These are phyloP conservation scores for Xerus inauris DNA, from an alignment of 2,113 vertebrate genomes.

Conservation along the genomic window DNA sequence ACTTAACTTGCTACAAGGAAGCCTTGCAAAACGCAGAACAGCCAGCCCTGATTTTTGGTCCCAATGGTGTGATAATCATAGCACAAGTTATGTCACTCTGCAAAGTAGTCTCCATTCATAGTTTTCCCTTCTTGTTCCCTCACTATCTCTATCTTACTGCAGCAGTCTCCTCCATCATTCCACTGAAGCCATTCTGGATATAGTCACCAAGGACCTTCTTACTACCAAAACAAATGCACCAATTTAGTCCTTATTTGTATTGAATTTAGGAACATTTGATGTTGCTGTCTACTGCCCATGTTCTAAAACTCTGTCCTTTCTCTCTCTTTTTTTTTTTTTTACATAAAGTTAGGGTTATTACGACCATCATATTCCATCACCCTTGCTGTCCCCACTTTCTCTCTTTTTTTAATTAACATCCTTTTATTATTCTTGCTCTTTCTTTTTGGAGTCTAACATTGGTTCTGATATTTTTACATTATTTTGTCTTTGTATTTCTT, in stretches of 20 bases:
- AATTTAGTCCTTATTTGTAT: not conserved
- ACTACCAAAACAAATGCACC: not conserved
- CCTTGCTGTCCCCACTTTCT: too few relatives aligned
- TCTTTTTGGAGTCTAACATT: not conserved
- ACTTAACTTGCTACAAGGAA: not conserved
- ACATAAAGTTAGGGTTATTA: too few relatives aligned
- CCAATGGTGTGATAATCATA: not conserved
- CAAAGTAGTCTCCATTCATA: not conserved
- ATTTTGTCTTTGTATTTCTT: conserved; percentile 2
- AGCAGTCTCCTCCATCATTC: not conserved
- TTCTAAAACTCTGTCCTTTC: conserved; percentile 4
- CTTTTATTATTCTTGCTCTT: not conserved
- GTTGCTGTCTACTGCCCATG: not conserved
- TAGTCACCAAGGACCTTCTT: not conserved
- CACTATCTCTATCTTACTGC: not conserved
- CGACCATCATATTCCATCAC: too few relatives aligned
- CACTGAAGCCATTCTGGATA: not conserved
- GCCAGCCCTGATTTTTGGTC: not conserved
- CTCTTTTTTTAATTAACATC: not conserved
- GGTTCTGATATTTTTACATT: not conserved
- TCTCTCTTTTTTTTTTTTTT: too few relatives aligned
- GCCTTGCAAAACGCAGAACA: not conserved
- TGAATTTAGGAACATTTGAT: not conserved
- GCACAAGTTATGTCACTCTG: not conserved
- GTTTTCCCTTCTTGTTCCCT: not conserved